Evolutionary conservation across 92 coral and sea anemone genomes (phyloP), one percentile per base, ranked within the genome.

Genomic region (Palythoa heliodiscus): DNA sequence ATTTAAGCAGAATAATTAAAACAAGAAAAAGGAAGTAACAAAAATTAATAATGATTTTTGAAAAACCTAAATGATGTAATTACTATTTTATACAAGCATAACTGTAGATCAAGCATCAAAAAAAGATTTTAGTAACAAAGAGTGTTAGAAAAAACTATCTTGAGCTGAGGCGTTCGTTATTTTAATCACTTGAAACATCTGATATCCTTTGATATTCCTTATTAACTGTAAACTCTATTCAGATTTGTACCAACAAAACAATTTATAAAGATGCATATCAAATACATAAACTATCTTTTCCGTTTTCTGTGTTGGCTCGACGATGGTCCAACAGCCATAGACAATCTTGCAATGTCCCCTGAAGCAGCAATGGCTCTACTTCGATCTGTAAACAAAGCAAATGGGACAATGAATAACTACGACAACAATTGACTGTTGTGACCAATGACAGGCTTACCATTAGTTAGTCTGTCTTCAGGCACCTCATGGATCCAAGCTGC

Each of bases 401-500:
- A 23, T 77, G 22, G 24, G 24, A 16, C 57, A 53, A 37, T 17
- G 15, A 39, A 37, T 39, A 23, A 29, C 20, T 71, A 11, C 2
- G 0, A 43, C 9, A 8, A 43, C 50, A 43, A 8, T 43, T 43
- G 50, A 43, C 50, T 8, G 3, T 48, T 22, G 25, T 48, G 14
- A 29, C 53, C 5, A 23, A 75, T 11, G 66, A 6, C 47, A 53
- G 5, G 23, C 84, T 66, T 50, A 80, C 84, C 74, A 80, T 80
- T 80, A 11, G 25, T 73, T 67, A 1, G 58, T 47, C 73, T 67
- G 3, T 37, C 63, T 52, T 86, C 84, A 57, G 95, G 97, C 2
- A 93, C 85, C 43, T 88, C 80, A 35, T 93, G 91, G 19, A 86
- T 83, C 97, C 97, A 93, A 12, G 88, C 90, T 1, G 93, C 93